Evolutionary conservation across 1,140 invertebrate genomes (phyloP).

Genomic region (Macrobrachium nipponense): DNA sequence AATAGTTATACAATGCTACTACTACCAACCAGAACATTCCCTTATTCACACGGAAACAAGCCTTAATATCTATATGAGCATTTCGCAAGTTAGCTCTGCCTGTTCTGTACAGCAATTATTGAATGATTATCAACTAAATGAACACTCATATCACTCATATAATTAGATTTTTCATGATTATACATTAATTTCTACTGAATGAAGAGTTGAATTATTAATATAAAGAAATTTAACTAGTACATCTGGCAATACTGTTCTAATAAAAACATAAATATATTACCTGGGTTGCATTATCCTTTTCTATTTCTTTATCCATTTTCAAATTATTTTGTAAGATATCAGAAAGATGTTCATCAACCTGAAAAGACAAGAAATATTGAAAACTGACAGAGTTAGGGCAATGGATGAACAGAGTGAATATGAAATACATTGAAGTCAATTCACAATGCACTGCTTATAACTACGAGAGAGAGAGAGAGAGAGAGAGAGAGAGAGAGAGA

Average conservation of each 20-base stretch:
- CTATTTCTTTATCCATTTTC: slow-evolving; percentile 11
- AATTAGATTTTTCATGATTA: too few species aligned
- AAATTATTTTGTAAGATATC: slow-evolving; percentile 33
- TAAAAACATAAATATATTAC: too few species aligned
- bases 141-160: too few species aligned
- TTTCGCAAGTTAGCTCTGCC: too few species aligned
- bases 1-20: not conserved
- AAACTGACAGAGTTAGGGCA: not conserved
- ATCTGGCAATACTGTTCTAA: too few species aligned
- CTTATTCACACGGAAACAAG: too few species aligned
- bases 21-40: too few species aligned
- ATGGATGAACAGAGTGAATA: not conserved
- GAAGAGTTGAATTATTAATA: not conserved
- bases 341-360: slow-evolving; percentile 44
- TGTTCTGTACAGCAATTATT: too few species aligned
- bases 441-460: not conserved
- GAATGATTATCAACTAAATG: too few species aligned
- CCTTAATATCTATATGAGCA: too few species aligned
- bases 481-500: not conserved
- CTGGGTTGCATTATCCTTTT: not conserved
- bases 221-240: not conserved
- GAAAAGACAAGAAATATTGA: slow-evolving; percentile 17
- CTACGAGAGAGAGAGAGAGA: not conserved
- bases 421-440: not conserved
- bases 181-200: too few species aligned